Conservation (phyloP, 2,888 invertebrate species). For the Alcis repandata region DNA sequence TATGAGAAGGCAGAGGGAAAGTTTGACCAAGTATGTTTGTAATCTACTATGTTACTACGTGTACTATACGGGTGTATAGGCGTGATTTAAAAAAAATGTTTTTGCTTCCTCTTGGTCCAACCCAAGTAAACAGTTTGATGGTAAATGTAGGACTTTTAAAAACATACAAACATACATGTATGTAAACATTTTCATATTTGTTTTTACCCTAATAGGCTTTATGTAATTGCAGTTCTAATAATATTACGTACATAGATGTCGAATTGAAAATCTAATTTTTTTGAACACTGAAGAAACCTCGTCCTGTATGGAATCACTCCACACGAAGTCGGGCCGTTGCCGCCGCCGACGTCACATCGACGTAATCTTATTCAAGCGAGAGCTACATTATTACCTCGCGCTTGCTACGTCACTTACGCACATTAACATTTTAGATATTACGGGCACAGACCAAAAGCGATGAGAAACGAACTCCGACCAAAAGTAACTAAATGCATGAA, state of each 20-base stretch:
- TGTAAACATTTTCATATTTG: too few species aligned
- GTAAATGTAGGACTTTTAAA: too few species aligned
- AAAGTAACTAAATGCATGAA: too few species aligned
- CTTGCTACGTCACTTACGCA: conserved; percentile 18
- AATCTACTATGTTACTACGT: too few species aligned
- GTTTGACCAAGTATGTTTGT: too few species aligned
- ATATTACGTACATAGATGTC: too few species aligned
- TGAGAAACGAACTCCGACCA: background rate
- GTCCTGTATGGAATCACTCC: conserved; percentile 4
- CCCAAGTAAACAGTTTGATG: background rate
- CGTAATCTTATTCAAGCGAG: conserved; percentile 21
- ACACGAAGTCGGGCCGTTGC: background rate
- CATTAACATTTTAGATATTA: conserved; percentile 20
- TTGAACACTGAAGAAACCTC: background rate
- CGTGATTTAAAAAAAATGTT: background rate
- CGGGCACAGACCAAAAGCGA: background rate
- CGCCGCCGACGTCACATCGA: conserved; percentile 11
- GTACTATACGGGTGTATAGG: background rate
- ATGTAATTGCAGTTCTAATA: too few species aligned
- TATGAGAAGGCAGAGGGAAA: too few species aligned
- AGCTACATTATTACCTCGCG: conserved; percentile 8
- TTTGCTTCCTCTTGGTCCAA: background rate
- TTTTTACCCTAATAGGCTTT: too few species aligned
- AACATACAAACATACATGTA: too few species aligned
- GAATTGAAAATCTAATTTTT: too few species aligned